Percentiles rank a stretch among this genome's conserved stretches.
These are phyloP conservation scores for Gallirallus australis DNA, from an alignment of 2,797 vertebrate genomes.

Conservation along the genomic window DNA sequence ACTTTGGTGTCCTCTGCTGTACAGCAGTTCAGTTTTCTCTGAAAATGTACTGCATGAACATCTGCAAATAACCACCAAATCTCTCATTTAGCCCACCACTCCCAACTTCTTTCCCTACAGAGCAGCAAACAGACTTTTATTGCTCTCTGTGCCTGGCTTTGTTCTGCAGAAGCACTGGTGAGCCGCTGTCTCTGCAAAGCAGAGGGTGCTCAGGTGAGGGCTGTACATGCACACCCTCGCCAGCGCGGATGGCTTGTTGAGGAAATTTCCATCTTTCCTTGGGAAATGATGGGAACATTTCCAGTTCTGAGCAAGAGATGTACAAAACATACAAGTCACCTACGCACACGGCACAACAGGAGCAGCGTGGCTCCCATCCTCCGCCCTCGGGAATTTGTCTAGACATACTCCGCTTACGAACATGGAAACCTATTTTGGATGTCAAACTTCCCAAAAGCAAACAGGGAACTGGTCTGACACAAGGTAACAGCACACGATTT, in stretches of 20 bases:
- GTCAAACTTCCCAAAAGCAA: not conserved
- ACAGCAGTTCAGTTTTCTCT: not conserved
- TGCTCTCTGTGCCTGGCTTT: not conserved
- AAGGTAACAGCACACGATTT: not conserved
- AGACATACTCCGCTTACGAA: not conserved
- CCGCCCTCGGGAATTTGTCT: fast-evolving
- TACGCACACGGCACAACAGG: not conserved
- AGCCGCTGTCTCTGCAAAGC: not conserved
- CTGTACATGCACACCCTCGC: fast-evolving
- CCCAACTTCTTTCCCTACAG: not conserved
- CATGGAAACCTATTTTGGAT: fast-evolving
- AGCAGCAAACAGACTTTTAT: not conserved
- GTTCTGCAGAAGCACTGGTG: not conserved
- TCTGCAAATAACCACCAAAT: not conserved
- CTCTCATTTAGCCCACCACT: not conserved
- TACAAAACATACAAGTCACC: not conserved
- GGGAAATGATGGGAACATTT: too few relatives aligned
- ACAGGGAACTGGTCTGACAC: not conserved
- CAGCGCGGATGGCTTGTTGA: fast-evolving
- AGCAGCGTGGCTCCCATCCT: not conserved
- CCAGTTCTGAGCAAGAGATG: not conserved
- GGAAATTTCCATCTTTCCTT: not conserved
- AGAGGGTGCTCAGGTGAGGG: fast-evolving
- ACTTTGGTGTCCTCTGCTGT: not conserved
- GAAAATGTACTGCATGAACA: not conserved